Percentiles rank a stretch among this genome's conserved stretches.
Conservation (phyloP, 2,797 vertebrate species). For the Cynodonichthys magdalenae region DNA sequence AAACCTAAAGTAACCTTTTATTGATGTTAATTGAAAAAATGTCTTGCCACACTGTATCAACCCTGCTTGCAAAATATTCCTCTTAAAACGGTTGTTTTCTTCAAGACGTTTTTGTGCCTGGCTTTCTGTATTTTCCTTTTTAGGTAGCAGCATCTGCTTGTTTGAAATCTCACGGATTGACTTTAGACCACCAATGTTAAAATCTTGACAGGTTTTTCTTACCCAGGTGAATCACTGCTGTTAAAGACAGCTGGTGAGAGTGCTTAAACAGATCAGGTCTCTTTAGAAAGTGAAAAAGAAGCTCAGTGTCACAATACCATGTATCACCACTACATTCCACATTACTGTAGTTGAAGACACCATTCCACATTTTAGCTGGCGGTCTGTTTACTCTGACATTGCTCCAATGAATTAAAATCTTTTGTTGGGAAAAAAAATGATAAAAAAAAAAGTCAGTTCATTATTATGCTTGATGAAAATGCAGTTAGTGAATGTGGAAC, state of each 20-base stretch:
- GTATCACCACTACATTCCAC: conserved; percentile 89
- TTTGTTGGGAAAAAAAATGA: conserved; percentile 58
- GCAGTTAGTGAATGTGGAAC: conserved; percentile 97
- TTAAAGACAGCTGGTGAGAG: conserved; percentile 41
- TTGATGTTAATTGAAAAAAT: conserved; percentile 79
- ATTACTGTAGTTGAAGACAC: conserved; percentile 84
- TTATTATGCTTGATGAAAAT: conserved; percentile 92
- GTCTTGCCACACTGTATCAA: conserved; percentile 80
- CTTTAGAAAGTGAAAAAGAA: conserved; percentile 65
- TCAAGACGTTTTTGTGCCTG: conserved; percentile 79
- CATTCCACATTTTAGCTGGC: conserved; percentile 83
- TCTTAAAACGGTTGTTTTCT: conserved; percentile 79
- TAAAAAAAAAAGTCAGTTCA: conserved; percentile 71
- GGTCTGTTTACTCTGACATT: conserved; percentile 88
- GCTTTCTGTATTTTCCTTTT: conserved; percentile 58
- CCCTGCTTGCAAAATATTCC: conserved; percentile 80
- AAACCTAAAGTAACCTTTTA: conserved; percentile 80
- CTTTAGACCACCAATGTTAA: conserved; percentile 35
- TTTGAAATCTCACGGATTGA: conserved; percentile 45
- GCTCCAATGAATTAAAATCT: conserved; percentile 85
- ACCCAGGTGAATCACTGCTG: conserved; percentile 46
- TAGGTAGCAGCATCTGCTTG: conserved; percentile 55
- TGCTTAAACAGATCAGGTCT: conserved; percentile 50
- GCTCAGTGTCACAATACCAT: conserved; percentile 84
- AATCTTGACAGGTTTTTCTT: conserved; percentile 37